These are phyloP conservation scores for Aporrectodea caliginosa DNA, from an alignment of 1,140 invertebrate species.

Conservation along the genomic window DNA sequence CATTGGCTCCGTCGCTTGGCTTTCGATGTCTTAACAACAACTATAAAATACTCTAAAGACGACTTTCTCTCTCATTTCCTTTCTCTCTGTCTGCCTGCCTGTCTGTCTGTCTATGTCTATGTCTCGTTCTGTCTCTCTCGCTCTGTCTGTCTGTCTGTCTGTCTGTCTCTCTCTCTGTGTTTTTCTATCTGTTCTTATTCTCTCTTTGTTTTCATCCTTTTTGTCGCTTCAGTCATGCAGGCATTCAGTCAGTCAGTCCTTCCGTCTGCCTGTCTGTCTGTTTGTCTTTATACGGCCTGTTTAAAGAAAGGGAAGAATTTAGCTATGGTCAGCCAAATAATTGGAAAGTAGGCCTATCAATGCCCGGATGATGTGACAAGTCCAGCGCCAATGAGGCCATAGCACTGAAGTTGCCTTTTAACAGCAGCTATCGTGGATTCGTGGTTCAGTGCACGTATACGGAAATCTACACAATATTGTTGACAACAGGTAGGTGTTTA, in stretches of 20 bases:
- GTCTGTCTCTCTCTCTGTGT: not conserved
- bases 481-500: constrained; percentile 38
- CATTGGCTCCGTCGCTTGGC: too few species aligned
- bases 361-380: too few species aligned
- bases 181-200: not conserved
- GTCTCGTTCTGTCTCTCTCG: not conserved
- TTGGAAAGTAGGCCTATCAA: too few species aligned
- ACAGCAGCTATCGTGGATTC: too few species aligned
- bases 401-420: too few species aligned
- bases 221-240: not conserved
- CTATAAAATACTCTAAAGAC: too few species aligned
- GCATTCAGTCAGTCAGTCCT: not conserved
- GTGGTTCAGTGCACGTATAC: too few species aligned
- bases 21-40: too few species aligned
- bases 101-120: not conserved
- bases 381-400: too few species aligned
- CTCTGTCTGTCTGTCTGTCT: not conserved
- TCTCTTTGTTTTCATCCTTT: not conserved
- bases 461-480: too few species aligned
- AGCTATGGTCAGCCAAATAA: too few species aligned
- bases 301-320: too few species aligned
- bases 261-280: not conserved
- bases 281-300: not conserved
- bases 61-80: not conserved
- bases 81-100: not conserved